Evolutionary conservation across 2,113 vertebrate species (phyloP).

Genomic region (Sardina pilchardus): DNA sequence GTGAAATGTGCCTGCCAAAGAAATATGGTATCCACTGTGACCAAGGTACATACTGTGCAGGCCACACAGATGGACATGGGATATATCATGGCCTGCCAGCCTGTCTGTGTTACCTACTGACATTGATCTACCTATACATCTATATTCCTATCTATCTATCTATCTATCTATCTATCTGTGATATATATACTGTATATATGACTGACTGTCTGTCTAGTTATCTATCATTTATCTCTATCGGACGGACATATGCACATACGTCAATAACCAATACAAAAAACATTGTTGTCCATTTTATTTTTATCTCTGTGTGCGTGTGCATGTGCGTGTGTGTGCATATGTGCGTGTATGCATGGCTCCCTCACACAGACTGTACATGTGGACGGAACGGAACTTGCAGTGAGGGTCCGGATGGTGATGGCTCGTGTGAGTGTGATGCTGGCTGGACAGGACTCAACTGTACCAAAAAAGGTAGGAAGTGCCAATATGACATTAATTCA

Average conservation of each 20-base stretch:
- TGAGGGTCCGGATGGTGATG: constrained; percentile 76
- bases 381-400: constrained; percentile 81
- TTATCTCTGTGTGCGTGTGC: too few relatives aligned
- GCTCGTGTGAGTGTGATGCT: constrained; percentile 81
- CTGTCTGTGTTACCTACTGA: not conserved
- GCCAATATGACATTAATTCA: not conserved
- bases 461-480: constrained; percentile 67
- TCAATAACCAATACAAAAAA: not conserved
- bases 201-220: not conserved
- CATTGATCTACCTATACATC: not conserved
- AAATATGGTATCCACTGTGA: constrained; percentile 83
- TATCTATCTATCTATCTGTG: not conserved
- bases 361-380: constrained; percentile 76
- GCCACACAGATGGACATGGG: too few relatives aligned
- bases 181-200: too few relatives aligned
- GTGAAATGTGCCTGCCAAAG: constrained; percentile 76
- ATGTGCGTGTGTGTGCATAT: not conserved
- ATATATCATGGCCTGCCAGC: too few relatives aligned
- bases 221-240: not conserved
- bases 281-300: not conserved
- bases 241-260: not conserved
- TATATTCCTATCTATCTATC: not conserved
- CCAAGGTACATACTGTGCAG: constrained; percentile 74
- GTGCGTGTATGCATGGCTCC: constrained; percentile 19
- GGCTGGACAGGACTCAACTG: constrained; percentile 87